Evolutionary conservation across 2,797 vertebrate genomes (phyloP).

Genomic region (Ispidina picta): DNA sequence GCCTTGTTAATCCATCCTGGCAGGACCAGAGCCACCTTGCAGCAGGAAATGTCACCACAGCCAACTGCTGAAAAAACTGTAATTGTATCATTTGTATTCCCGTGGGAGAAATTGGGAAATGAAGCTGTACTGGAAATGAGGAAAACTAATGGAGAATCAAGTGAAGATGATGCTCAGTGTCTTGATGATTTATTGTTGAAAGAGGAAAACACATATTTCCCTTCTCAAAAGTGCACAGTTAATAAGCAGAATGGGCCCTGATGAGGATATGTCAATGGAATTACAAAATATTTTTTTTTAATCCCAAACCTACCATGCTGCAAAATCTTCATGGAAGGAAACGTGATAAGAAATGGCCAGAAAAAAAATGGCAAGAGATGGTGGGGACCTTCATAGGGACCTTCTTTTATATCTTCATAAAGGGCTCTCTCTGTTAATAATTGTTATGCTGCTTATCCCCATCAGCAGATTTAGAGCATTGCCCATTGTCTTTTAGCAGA

Average conservation of each 20-base stretch:
- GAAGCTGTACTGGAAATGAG: neutral
- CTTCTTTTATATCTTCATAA: neutral
- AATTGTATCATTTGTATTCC: neutral
- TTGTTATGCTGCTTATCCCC: neutral
- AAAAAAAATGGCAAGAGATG: neutral
- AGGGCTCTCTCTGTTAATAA: neutral
- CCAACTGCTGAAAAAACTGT: neutral
- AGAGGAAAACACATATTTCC: neutral
- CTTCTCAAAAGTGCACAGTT: neutral
- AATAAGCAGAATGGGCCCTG: neutral
- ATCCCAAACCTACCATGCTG: neutral
- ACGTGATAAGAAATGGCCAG: neutral
- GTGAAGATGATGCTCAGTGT: neutral
- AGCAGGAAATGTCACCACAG: neutral
- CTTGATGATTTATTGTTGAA: neutral
- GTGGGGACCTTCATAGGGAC: neutral
- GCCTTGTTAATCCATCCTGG: neutral
- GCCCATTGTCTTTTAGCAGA: neutral
- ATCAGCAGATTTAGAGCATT: neutral
- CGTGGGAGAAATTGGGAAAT: neutral
- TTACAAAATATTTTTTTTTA: neutral
- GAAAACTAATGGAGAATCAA: neutral
- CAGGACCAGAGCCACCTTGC: neutral
- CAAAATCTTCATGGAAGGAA: neutral
- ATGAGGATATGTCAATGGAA: neutral